phyloP scores from a whole-genome alignment of 2,113 vertebrate species.

The Melierax canorus region DNA sequence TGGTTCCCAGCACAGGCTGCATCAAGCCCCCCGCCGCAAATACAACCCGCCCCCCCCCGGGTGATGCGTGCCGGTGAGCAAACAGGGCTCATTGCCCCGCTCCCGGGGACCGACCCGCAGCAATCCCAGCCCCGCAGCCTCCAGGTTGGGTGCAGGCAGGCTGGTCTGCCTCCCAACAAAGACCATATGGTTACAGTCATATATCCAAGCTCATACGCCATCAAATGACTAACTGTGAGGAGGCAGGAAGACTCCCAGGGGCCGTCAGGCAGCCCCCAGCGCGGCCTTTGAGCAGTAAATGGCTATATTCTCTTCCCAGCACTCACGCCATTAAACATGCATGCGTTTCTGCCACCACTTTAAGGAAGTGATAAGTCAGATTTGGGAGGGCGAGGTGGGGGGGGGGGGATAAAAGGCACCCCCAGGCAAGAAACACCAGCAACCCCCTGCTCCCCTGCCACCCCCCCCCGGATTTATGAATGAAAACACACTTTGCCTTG shows the following conservation, averaged over 20 bases:
- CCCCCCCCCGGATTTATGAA: conserved; percentile 62
- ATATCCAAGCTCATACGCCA: background rate
- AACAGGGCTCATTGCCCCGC: fast-evolving
- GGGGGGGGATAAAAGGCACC: background rate
- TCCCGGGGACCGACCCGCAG: background rate
- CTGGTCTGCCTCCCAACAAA: background rate
- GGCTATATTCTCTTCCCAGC: conserved; percentile 36
- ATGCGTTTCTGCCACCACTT: background rate
- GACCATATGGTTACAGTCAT: background rate
- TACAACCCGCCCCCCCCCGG: background rate
- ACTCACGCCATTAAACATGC: conserved; percentile 26
- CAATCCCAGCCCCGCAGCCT: background rate
- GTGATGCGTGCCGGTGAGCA: background rate
- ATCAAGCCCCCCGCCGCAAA: background rate
- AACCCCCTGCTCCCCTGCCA: background rate
- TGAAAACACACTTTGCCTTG: conserved; percentile 76
- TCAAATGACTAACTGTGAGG: background rate
- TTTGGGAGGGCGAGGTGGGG: background rate
- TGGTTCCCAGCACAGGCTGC: background rate
- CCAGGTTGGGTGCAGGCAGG: background rate
- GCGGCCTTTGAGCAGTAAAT: background rate
- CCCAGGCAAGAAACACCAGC: conserved; percentile 2
- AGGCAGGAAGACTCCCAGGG: background rate
- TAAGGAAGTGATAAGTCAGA: conserved; percentile 37
- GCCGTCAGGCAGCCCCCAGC: background rate